Conservation (phyloP, 2,113 vertebrate species). For the Saguinus imperator region DNA sequence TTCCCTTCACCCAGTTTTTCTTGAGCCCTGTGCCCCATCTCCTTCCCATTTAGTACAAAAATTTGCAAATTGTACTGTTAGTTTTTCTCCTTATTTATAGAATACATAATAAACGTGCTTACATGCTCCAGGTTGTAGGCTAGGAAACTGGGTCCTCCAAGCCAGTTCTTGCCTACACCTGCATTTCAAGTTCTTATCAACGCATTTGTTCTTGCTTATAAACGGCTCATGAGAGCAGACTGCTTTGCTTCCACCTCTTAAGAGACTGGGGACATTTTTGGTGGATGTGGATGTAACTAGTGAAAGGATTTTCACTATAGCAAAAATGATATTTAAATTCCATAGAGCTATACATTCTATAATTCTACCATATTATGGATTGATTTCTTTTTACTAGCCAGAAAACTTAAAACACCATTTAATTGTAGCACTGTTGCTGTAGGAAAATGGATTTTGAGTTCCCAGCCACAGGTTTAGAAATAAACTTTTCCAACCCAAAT, state of each 20-base stretch:
- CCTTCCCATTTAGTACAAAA: not conserved
- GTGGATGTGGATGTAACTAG: not conserved
- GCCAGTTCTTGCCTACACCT: not conserved
- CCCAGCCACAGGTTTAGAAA: not conserved
- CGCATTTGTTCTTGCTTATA: not conserved
- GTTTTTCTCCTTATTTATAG: not conserved
- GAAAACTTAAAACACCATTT: not conserved
- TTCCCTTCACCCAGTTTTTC: rapidly evolving
- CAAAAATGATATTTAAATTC: not conserved
- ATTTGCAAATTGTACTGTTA: not conserved
- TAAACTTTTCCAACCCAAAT: not conserved
- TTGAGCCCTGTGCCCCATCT: not conserved
- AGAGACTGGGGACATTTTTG: not conserved
- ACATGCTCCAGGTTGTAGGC: not conserved
- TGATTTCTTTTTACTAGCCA: not conserved
- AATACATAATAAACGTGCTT: not conserved
- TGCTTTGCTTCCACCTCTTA: not conserved
- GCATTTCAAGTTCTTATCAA: not conserved
- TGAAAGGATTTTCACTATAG: not conserved
- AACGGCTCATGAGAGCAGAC: not conserved
- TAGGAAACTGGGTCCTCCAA: not conserved
- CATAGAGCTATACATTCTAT: not conserved
- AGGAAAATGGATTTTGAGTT: not conserved
- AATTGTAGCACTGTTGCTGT: not conserved
- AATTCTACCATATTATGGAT: not conserved